Evolutionary conservation across 1,140 invertebrate species (phyloP), one percentile per base, ranked within the genome.

Genomic region (Cryptotermes secundus): DNA sequence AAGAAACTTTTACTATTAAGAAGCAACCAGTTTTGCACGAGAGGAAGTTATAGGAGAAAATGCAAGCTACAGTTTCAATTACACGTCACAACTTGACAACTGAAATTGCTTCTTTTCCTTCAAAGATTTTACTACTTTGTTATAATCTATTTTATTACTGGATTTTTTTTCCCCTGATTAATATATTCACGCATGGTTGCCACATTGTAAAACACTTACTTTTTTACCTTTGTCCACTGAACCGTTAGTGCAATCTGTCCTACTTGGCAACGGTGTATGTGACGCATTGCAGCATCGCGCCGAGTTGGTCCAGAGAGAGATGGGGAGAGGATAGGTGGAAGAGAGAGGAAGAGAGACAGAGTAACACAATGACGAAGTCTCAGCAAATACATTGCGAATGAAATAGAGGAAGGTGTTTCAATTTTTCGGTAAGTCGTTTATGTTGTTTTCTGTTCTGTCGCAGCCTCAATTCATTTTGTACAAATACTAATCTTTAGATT

Each of bases 201-300:
- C 59, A 31, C n/a, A 31, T 31, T 31, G n/a, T 26, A 72, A 59
- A n/a, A 72, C 10, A 1, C 7, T 72, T 72, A 72, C 26, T 72
- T 72, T 31, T 31, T 31, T 31, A 72, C 26, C 59, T 72, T 72
- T 72, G 59, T 7, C 26, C 7, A 72, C 26, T 72, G 59, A 72
- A 72, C 59, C 59, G 26, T 10, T 72, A 72, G 59, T 31, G n/a
- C n/a, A 72, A 72, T 72, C 59, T 72, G n/a, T 22, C 31, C 59
- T 31, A 72, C 59, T 72, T 72, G 59, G 59, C 59, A 72, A 72
- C 59, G 26, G 59, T 72, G 59, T 31, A 72, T 72, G 59, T 72
- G 45, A 72, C 59, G 59, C 59, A 72, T 72, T 72, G 59, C 59
- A 72, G 59, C 59, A 72, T 72, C 59, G n/a, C n/a, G 59, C 59